These are phyloP conservation scores for Epicauta chinensis DNA, from an alignment of 1,140 invertebrate genomes.

Conservation along the genomic window DNA sequence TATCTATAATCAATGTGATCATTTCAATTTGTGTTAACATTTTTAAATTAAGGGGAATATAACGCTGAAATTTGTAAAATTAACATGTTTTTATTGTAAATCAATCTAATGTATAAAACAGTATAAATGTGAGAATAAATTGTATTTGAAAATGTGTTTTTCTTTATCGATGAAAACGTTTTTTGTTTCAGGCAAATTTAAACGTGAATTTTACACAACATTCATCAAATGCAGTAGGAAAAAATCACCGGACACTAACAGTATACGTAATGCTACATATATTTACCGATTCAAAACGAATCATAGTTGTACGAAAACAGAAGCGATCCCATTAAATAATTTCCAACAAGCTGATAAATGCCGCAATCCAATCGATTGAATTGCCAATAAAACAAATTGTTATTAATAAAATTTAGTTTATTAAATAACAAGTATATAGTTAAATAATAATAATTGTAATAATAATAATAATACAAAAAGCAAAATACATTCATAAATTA, in stretches of 20 bases:
- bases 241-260: constrained; percentile 14
- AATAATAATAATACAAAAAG: constrained; percentile 24
- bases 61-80: constrained; percentile 14
- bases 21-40: background rate
- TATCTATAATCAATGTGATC: constrained; percentile 6
- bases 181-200: constrained; percentile 18
- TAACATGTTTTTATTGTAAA: constrained; percentile 5
- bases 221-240: constrained; percentile 20
- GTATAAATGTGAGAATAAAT: background rate
- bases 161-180: background rate
- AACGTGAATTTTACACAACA: constrained; percentile 12
- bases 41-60: constrained; percentile 3
- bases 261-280: constrained; percentile 21
- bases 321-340: constrained; percentile 21
- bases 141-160: background rate
- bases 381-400: background rate
- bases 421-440: constrained; percentile 31
- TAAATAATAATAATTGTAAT: constrained; percentile 34
- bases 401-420: constrained; percentile 37
- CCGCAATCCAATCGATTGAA: background rate
- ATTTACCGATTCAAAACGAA: constrained; percentile 27
- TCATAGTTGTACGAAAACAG: constrained; percentile 21
- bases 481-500: no score
- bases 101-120: background rate
- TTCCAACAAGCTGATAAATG: background rate